Conservation (phyloP, 1,140 invertebrate genomes). For the Lasioglossum baleicum region DNA sequence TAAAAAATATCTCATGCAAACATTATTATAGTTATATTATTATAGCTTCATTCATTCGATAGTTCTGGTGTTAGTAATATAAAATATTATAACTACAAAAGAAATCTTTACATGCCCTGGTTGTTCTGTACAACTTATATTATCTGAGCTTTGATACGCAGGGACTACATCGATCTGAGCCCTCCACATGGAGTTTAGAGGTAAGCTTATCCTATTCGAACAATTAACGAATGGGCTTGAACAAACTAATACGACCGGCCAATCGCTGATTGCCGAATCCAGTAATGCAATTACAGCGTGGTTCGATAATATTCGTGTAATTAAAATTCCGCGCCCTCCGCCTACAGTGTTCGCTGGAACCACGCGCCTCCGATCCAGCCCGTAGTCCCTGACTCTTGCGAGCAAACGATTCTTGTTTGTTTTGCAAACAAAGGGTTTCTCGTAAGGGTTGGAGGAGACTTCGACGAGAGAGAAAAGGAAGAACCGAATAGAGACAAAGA, state of each 20-base stretch:
- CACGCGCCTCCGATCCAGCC: slow-evolving; percentile 48
- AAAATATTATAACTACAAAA: no score
- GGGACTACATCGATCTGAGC: no score
- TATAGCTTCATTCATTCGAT: no score
- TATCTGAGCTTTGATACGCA: no score
- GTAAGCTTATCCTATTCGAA: not conserved
- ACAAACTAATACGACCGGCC: not conserved
- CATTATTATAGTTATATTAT: no score
- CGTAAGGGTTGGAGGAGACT: slow-evolving; percentile 63
- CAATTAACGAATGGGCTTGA: not conserved
- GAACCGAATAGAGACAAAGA: slow-evolving; percentile 16
- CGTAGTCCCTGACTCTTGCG: slow-evolving; percentile 59
- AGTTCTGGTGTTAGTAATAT: no score
- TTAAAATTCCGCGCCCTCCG: slow-evolving; percentile 74
- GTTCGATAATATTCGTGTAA: slow-evolving; percentile 76
- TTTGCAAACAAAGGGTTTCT: slow-evolving; percentile 77
- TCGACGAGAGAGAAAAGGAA: slow-evolving; percentile 27
- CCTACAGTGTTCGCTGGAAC: not conserved
- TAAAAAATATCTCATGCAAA: no score
- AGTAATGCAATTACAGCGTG: slow-evolving; percentile 68
- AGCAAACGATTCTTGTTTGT: slow-evolving; percentile 79
- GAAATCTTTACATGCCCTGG: no score
- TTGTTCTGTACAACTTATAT: no score
- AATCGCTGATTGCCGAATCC: slow-evolving; percentile 57
- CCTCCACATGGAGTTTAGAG: not conserved